Conservation (phyloP, 2,888 invertebrate genomes). For the Cistogaster globosa region DNA sequence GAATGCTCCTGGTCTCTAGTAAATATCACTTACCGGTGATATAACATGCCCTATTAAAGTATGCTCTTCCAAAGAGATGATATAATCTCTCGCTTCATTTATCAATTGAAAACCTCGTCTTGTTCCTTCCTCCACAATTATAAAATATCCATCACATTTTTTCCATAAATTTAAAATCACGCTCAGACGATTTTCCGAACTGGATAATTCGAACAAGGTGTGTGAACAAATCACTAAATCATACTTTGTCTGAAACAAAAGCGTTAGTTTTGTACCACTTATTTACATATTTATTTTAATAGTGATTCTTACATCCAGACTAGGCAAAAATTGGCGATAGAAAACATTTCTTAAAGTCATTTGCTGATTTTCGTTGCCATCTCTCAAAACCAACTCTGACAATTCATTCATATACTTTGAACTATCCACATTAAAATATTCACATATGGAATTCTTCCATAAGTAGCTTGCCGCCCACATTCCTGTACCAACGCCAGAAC, state of each 20-base stretch:
- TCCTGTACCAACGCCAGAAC: conserved; percentile 94
- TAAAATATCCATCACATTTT: conserved; percentile 91
- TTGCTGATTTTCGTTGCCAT: conserved; percentile 86
- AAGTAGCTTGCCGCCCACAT: conserved; percentile 91
- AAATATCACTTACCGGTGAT: conserved; percentile 87
- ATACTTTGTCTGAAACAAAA: conserved; percentile 85
- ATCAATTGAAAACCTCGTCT: conserved; percentile 91
- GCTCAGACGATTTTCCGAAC: conserved; percentile 86
- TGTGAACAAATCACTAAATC: conserved; percentile 92
- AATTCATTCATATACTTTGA: conserved; percentile 93
- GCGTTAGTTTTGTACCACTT: neutral
- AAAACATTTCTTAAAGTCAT: conserved; percentile 86
- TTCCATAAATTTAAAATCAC: conserved; percentile 91
- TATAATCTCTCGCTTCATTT: conserved; percentile 92
- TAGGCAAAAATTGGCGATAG: conserved; percentile 92
- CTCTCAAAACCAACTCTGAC: conserved; percentile 87
- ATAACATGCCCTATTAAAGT: conserved; percentile 86
- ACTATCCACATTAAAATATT: conserved; percentile 93
- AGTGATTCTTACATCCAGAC: conserved; percentile 78
- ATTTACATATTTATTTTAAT: neutral
- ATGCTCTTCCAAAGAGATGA: conserved; percentile 85
- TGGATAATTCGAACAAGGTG: conserved; percentile 91
- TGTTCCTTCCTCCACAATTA: conserved; percentile 93
- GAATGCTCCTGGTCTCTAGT: neutral
- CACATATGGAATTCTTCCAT: conserved; percentile 89